These are phyloP conservation scores for Julus scandinavius DNA, from an alignment of 2,888 invertebrate species.

Conservation along the genomic window DNA sequence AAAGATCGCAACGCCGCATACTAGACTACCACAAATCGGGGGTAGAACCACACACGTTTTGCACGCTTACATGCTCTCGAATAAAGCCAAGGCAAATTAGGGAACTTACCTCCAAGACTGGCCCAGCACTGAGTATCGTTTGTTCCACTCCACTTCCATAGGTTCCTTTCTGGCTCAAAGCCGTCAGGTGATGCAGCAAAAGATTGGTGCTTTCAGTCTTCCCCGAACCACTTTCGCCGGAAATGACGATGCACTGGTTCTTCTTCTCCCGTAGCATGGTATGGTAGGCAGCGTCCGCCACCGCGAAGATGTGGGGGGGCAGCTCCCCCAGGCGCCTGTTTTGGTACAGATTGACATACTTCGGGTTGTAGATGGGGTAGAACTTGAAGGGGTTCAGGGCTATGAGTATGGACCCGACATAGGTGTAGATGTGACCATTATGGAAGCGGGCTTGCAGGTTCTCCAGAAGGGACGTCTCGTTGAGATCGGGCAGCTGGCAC, in stretches of 20 bases:
- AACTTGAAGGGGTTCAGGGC: slow-evolving; percentile 86
- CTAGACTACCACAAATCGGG: neutral
- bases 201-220: slow-evolving; percentile 98
- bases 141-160: slow-evolving; percentile 97
- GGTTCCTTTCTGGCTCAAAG: slow-evolving; percentile 92
- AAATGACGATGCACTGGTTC: slow-evolving; percentile 95
- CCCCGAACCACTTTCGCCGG: slow-evolving; percentile 94
- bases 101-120: slow-evolving; percentile 81
- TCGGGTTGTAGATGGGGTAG: slow-evolving; percentile 97
- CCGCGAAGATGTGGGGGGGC: slow-evolving; percentile 96
- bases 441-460: slow-evolving; percentile 89
- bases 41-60: neutral
- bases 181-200: slow-evolving; percentile 92
- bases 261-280: slow-evolving; percentile 91
- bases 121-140: slow-evolving; percentile 94
- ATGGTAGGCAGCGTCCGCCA: slow-evolving; percentile 93
- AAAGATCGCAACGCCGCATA: neutral
- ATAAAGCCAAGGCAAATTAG: neutral
- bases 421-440: slow-evolving; percentile 94
- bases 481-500: slow-evolving; percentile 93
- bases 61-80: neutral
- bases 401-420: slow-evolving; percentile 94
- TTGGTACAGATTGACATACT: slow-evolving; percentile 95
- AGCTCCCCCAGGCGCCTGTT: slow-evolving; percentile 89
- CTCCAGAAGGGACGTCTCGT: slow-evolving; percentile 90